Conservation (phyloP, 2,797 vertebrate genomes). For the Sebastes goodei region DNA sequence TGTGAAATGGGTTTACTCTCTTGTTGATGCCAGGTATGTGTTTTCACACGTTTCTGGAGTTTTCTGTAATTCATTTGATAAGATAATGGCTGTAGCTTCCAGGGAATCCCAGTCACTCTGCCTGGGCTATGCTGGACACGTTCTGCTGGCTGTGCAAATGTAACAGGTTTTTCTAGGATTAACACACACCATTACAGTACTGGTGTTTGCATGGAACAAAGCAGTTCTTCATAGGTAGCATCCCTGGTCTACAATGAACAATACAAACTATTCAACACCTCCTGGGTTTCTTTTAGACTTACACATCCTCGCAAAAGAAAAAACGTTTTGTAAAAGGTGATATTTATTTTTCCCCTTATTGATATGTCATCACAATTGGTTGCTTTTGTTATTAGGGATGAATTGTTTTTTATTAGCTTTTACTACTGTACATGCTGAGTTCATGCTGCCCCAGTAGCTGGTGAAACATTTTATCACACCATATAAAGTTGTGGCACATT, state of each 20-base stretch:
- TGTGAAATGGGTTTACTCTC: constrained; percentile 21
- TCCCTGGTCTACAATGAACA: constrained; percentile 23
- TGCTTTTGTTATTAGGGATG: constrained; percentile 3
- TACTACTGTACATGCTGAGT: constrained; percentile 1
- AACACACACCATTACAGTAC: constrained; percentile 56
- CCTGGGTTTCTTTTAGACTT: neutral
- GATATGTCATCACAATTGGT: neutral
- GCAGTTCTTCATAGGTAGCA: constrained; percentile 36
- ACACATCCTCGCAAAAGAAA: neutral
- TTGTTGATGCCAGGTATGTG: neutral
- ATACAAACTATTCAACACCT: constrained; percentile 11
- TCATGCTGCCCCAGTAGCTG: constrained; percentile 13
- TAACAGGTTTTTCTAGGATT: constrained; percentile 57
- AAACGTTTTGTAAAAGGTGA: neutral
- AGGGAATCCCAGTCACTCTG: constrained; percentile 46
- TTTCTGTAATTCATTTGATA: constrained; percentile 25
- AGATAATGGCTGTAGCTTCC: constrained; percentile 14
- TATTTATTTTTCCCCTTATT: neutral
- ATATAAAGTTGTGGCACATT: constrained; percentile 28
- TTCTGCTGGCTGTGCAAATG: constrained; percentile 43
- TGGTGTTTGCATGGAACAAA: constrained; percentile 28
- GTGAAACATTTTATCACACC: constrained; percentile 25
- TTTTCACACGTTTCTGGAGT: constrained; percentile 13
- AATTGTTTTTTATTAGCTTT: constrained; percentile 23
- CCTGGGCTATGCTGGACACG: constrained; percentile 17